phyloP scores from a whole-genome alignment of 2,888 invertebrate genomes.

The Zelleria hepariella region DNA sequence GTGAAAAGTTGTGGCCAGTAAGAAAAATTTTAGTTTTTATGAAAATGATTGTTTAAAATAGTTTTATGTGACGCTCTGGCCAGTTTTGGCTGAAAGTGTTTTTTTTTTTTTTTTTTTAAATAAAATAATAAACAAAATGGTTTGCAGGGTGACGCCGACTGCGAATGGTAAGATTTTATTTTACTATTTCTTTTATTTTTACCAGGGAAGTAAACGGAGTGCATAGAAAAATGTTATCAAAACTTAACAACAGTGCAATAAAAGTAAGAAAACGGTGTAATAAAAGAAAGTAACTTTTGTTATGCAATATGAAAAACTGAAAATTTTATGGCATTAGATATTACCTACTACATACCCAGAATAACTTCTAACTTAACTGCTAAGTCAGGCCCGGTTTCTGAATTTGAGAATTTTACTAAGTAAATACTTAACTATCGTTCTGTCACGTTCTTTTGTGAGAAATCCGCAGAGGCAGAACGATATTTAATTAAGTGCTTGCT shows the following conservation, averaged over 20 bases:
- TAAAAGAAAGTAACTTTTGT: neutral
- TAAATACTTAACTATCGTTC: too few species aligned
- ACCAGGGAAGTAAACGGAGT: neutral
- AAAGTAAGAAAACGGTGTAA: neutral
- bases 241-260: neutral
- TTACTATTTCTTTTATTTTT: neutral
- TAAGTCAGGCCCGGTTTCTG: too few species aligned
- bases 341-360: neutral
- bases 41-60: neutral
- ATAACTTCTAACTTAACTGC: too few species aligned
- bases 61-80: neutral
- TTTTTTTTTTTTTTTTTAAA: too few species aligned
- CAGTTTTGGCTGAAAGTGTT: conserved; percentile 12
- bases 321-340: neutral
- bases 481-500: too few species aligned
- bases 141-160: conserved; percentile 49
- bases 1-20: neutral
- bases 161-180: conserved; percentile 41
- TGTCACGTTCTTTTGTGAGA: too few species aligned
- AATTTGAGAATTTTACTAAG: too few species aligned
- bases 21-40: neutral
- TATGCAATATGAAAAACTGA: neutral
- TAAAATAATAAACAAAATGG: conserved; percentile 27
- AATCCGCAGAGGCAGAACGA: too few species aligned
- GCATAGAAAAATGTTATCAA: neutral